Evolutionary conservation across 2,888 invertebrate species (phyloP), one percentile per base, ranked within the genome.

Genomic region (Stenodera caucasica): DNA sequence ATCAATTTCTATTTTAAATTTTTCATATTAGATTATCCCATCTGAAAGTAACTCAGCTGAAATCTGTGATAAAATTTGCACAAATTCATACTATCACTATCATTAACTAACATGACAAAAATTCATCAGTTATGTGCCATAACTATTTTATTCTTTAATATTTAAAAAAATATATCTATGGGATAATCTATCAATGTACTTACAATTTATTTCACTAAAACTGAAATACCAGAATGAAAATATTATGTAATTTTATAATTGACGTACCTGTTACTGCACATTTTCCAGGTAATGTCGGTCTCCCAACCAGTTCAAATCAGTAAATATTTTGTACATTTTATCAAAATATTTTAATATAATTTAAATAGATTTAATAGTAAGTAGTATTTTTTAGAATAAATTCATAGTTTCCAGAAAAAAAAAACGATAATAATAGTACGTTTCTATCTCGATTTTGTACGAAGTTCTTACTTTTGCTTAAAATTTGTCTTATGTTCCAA

Each of bases 401-500:
- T 55, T 50, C 52, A 21, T 45, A 45, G 23, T 45, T 45, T 45
- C 6, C 8, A 9, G 2, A 11, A 21, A 2, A 45, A 12, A 12
- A 11, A 23, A 18, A 12, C 12, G 8, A 30, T 26, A 26, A 52
- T 52, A 11, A 29, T 29, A 59, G 30, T 51, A 55, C 50, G 5
- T 53, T 56, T 56, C 7, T 57, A 51, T 56, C 56, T 56, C 53
- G 60, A 57, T 60, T 60, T 60, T 60, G 60, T 60, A 60, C 53
- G 26, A 57, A 53, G 11, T 21, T 55, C 53, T 33, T 30, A 14
- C 50, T 49, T 58, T 54, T 57, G 50, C 53, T 53, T 37, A 57
- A 57, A 53, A 60, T 60, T 57, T 60, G 56, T 57, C 49, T 52
- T 55, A n/a, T n/a, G 6, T 53, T 29, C 18, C 18, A 32, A 40